Conservation (phyloP, 1,140 invertebrate genomes). For the Ladona fulva region DNA sequence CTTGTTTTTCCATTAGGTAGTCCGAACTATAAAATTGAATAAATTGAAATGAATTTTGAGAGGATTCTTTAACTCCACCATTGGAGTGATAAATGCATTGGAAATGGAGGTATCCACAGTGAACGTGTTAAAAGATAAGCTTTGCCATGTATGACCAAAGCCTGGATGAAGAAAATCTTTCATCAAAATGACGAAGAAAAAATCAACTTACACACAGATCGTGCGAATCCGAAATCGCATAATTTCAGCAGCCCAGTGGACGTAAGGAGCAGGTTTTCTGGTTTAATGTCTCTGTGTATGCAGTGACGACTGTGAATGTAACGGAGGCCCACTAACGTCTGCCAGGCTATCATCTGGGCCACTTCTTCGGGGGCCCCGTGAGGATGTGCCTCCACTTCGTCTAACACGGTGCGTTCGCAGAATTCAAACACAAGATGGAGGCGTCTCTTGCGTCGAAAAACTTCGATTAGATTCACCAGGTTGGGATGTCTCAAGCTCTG, state of each 20-base stretch:
- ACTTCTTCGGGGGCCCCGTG: conserved; percentile 72
- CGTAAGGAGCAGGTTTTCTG: conserved; percentile 98
- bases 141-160: too few relatives aligned
- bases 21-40: too few relatives aligned
- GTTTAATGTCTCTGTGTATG: conserved; percentile 95
- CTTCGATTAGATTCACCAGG: conserved; percentile 93
- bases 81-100: too few relatives aligned
- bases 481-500: conserved; percentile 98
- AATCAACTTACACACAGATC: conserved; percentile 77
- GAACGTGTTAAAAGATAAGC: too few relatives aligned
- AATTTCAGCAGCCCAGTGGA: conserved; percentile 89
- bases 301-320: conserved; percentile 96
- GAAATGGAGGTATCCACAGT: too few relatives aligned
- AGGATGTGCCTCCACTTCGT: conserved; percentile 90
- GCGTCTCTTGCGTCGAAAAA: conserved; percentile 92
- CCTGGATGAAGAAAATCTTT: too few relatives aligned
- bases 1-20: too few relatives aligned
- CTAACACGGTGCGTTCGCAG: conserved; percentile 93
- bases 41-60: too few relatives aligned
- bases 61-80: too few relatives aligned
- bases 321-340: conserved; percentile 86
- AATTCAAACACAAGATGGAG: conserved; percentile 98
- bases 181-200: neutral
- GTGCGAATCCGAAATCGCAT: conserved; percentile 97
- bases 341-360: conserved; percentile 89